Conservation (phyloP, 2,888 invertebrate genomes). For the Hemistola chrysoprasaria region DNA sequence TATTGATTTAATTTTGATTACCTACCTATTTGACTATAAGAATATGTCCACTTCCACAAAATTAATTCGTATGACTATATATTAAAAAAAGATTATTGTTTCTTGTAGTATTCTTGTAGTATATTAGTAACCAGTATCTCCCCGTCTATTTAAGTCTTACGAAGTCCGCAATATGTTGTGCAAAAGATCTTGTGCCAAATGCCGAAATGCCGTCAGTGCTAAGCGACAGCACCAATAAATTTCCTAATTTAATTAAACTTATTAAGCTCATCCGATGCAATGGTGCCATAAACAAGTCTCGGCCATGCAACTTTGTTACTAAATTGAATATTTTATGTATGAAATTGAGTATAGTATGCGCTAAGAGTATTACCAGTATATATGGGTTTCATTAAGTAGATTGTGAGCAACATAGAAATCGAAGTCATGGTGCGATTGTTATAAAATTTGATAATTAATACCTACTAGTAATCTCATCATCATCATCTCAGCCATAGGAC, state of each 20-base stretch:
- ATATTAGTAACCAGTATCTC: not conserved
- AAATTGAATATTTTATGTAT: not conserved
- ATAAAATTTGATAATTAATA: too few relatives aligned
- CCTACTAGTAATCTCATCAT: too few relatives aligned
- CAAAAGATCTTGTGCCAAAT: constrained; percentile 44
- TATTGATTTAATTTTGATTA: too few relatives aligned
- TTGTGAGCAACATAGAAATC: constrained; percentile 16
- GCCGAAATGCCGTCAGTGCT: constrained; percentile 40
- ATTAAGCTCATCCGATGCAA: constrained; percentile 37
- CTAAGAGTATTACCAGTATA: constrained; percentile 7
- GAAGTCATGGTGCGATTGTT: too few relatives aligned
- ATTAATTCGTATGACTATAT: too few relatives aligned
- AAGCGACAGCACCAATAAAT: constrained; percentile 53
- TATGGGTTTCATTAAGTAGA: constrained; percentile 29
- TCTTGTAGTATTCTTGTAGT: too few relatives aligned
- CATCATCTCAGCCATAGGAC: too few relatives aligned
- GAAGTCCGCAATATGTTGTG: constrained; percentile 4
- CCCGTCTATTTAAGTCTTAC: constrained; percentile 10
- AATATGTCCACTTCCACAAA: too few relatives aligned
- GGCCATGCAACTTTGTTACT: constrained; percentile 38
- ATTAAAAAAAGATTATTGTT: too few relatives aligned
- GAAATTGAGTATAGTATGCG: constrained; percentile 17
- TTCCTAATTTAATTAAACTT: constrained; percentile 68
- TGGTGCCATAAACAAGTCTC: constrained; percentile 44
- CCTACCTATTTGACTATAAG: too few relatives aligned